Conservation (phyloP, 2,888 invertebrate genomes). For the Drosophila colorata region DNA sequence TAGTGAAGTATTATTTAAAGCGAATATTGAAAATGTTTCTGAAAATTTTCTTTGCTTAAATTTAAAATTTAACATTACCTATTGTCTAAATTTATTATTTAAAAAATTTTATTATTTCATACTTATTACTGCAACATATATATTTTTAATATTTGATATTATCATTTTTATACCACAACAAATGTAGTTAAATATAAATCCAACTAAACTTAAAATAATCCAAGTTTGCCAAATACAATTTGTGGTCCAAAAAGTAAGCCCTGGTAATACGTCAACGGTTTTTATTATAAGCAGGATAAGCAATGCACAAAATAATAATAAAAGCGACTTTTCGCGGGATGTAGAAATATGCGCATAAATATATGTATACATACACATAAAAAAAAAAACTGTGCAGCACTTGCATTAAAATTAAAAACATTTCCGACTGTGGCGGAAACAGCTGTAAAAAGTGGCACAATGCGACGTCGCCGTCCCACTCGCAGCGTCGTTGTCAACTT, state of each 20-base stretch:
- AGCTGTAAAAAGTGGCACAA: constrained; percentile 67
- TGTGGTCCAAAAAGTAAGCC: background rate
- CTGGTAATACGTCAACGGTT: constrained; percentile 14
- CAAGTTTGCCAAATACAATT: background rate
- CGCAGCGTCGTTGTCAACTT: constrained; percentile 45
- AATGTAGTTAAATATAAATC: too few species aligned
- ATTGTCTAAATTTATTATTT: too few species aligned
- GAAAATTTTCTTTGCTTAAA: too few species aligned
- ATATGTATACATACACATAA: constrained; percentile 14
- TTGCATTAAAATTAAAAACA: constrained; percentile 77
- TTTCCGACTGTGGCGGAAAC: constrained; percentile 68
- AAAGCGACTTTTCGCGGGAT: constrained; percentile 1
- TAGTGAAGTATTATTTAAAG: too few species aligned
- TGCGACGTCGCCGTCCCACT: constrained; percentile 33
- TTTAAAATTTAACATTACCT: too few species aligned
- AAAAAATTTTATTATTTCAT: too few species aligned
- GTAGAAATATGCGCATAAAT: constrained; percentile 9
- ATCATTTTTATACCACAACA: too few species aligned
- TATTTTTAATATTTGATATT: too few species aligned
- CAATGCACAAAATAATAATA: constrained; percentile 7
- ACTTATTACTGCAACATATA: too few species aligned
- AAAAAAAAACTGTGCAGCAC: constrained; percentile 26
- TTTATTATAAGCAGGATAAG: constrained; percentile 7
- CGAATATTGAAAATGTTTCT: too few species aligned
- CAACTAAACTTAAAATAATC: background rate